Evolutionary conservation across 2,888 invertebrate species (phyloP), one percentile per base, ranked within the genome.

Genomic region (Hanleya hanleyi): DNA sequence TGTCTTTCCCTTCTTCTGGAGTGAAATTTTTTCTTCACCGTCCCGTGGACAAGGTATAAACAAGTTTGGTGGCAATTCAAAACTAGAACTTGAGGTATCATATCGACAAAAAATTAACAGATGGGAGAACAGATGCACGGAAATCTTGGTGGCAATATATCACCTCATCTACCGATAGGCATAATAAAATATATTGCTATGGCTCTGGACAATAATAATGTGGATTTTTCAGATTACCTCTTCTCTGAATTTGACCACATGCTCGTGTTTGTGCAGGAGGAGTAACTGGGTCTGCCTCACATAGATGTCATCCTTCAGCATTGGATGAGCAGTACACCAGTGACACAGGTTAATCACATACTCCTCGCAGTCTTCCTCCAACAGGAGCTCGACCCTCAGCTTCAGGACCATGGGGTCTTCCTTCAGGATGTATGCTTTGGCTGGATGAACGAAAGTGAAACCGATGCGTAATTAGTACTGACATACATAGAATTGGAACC

Each of bases 351-450:
- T 89, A n/a, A 86, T 80, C 5, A 89, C 89, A 80, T 86, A 87
- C 74, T 87, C 87, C 73, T 89, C 88, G 77, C 88, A 88, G 73
- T 88, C 88, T 65, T 86, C 87, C 72, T 88, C 84, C 67, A 88
- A 81, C 82, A 89, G 82, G 82, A 89, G 84, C 73, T 88, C 88
- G 6, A 89, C 85, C 1, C 89, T 83, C 49, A 89, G 78, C 61
- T 84, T 85, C 38, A 87, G 75, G 18, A 87, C 84, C 62, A 85
- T 81, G 0, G 86, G 83, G 67, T 86, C 86, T 67, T 86, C 84
- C 33, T 78, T 78, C 32, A 76, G 71, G 61, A 87, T 84, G 73
- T 86, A 87, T 29, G 77, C 78, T 64, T 76, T 77, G 73, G 62
- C 72, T 77, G 72, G 0, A 18, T 37, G 51, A 61, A 51, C 64